Evolutionary conservation across 2,113 vertebrate genomes (phyloP), one percentile per base, ranked within the genome.

Genomic region (Limnothrissa miodon): DNA sequence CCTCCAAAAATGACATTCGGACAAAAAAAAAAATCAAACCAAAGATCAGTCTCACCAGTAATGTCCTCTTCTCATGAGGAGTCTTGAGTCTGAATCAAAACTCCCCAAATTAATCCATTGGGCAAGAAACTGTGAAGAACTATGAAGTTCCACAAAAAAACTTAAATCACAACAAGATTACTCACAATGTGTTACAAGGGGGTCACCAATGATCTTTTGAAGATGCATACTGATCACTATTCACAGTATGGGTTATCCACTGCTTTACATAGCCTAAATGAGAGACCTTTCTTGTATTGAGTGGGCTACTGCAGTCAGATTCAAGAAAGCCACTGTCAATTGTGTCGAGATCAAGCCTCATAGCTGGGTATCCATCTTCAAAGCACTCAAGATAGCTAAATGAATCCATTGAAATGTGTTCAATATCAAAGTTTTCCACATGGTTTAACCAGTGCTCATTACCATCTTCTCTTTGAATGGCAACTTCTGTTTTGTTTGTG

Each of bases 241-340:
- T 15, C 46, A 48, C 79, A 21, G 82, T 82, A 45, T 84, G 90
- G 33, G 93, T 90, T 86, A 97, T 93, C 97, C 97, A 99, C 86
- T 99, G 98, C 86, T 97, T 97, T 79, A 99, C 95, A 0, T 99
- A 99, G 91, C 96, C 97, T 4, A 96, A 94, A 5, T 94, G 92
- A 0, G 88, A 92, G 25, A 90, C 92, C 0, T 90, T 93, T 15
- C 84, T 86, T 4, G 89, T 90, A 0, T 78, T 84, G 80, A 91
- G 88, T 23, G 97, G 96, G 88, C 96, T 97, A 78, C 94, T 92
- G 42, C 96, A 98, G 81, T 96, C 94, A 0, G 95, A 95, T 89
- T 97, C 97, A 2, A 90, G 93, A 25, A 97, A 99, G n/a, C 97
- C 97, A 5, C 98, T 99, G 88, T 99, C 98, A 0, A 98, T 94